Evolutionary conservation across 2,113 vertebrate genomes (phyloP), one percentile per base, ranked within the genome.

Genomic region (Ciconia maguari): DNA sequence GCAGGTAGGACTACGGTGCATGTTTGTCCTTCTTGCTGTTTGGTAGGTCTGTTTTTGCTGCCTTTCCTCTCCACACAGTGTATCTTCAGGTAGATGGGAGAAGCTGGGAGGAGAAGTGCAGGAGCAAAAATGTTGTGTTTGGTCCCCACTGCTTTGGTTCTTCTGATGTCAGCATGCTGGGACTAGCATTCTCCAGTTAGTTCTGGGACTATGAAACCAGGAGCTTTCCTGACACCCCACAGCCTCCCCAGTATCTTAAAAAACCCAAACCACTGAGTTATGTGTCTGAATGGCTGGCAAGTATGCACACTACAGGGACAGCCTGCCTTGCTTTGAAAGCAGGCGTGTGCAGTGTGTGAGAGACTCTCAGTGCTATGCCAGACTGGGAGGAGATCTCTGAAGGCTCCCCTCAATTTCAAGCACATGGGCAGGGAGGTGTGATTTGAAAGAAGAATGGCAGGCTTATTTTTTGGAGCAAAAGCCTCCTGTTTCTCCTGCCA

Each of bases 311-410:
- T 26, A 16, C 44, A 70, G 62, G 51, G 41, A n/a, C 24, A 60
- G 69, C 51, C 14, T 61, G 54, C 27, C 52, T 62, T 90, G 60
- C 60, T 90, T 44, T 49, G 75, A 54, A 42, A 80, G 62, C 25
- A 61, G 38, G 34, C 0, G 0, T 1, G 2, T 34, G 38, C 20
- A 17, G 64, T 15, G 26, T 74, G n/a, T 30, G 52, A 84, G 64
- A 11, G 60, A 27, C 20, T 29, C 18, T 44, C 30, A 41, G 62
- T 29, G 29, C 52, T 55, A 4, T 38, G 32, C 79, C 26, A 68
- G 72, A 16, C 44, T 57, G 86, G n/a, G 38, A 81, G 78, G n/a
- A 78, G 21, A 52, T 54, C 49, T 72, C 71, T 55, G 75, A 90
- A 86, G 54, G 18, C 38, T 89, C 17, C 6, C 7, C 27, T 72